Evolutionary conservation across 2,797 vertebrate species (phyloP).

Genomic region (Thunnus albacares): DNA sequence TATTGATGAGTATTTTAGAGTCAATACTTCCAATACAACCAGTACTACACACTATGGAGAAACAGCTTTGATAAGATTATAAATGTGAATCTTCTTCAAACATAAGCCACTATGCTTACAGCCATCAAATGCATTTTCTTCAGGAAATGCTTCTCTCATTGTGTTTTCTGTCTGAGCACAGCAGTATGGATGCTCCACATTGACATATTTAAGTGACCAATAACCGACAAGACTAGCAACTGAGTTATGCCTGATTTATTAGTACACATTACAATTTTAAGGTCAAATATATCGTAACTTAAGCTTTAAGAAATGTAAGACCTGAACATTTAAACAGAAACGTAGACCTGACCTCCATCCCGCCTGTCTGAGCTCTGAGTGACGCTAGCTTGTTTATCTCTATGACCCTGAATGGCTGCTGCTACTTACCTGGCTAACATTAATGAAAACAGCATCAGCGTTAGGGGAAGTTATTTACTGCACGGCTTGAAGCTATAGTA

Average conservation of each 20-base stretch:
- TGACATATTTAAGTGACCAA: background rate
- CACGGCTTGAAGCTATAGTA: accelerated
- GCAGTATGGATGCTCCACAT: background rate
- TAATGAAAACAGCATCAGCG: accelerated
- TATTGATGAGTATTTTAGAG: background rate
- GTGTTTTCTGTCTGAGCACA: background rate
- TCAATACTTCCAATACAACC: background rate
- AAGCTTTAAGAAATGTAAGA: background rate
- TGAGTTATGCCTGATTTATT: no score
- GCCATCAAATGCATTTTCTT: background rate
- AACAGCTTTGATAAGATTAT: background rate
- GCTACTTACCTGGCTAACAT: background rate
- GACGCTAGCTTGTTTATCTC: conserved; percentile 43
- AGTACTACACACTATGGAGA: background rate
- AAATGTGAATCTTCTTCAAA: background rate
- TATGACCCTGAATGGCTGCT: conserved; percentile 4
- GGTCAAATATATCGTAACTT: background rate
- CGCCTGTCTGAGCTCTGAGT: background rate
- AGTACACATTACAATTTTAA: accelerated
- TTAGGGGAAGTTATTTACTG: no score
- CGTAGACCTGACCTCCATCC: background rate
- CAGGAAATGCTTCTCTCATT: no score
- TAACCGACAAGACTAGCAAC: no score
- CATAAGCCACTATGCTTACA: background rate
- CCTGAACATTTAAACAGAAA: background rate